Base-by-base conservation (phyloP, 2,888 invertebrate species). In the Ferdinandea cuprea region DNA sequence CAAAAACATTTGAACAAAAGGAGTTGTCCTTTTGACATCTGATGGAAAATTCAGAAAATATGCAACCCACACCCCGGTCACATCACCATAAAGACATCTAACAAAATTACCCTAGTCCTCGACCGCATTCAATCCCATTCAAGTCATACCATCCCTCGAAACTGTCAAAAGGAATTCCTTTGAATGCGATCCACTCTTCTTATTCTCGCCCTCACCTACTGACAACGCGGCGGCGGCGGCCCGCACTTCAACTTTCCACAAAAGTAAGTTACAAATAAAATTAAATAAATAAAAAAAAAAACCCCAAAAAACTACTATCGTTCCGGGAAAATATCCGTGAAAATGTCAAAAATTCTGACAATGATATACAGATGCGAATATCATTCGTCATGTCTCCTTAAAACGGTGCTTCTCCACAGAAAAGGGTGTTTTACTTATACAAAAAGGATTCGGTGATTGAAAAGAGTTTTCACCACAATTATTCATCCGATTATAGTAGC, bases 281-380 rank as follows among this genome's bases (percentile, higher is more conserved):
- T 54, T 46, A 9, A 11, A 77, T 40, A 76, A 48, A 56, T 25
- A 65, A 52, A 59, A 50, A 63, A 71, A 46, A 65, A 58, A 69
- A 61, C 40, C 37, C 37, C 28, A 46, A 52, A 72, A 65, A 83
- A 83, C 83, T 78, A 83, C 44, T 66, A 66, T 71, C 63, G 65
- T 66, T 48, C 37, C 74, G 4, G 46, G 52, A 71, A 59, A 71
- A 77, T 77, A 81, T 65, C 83, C 83, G 83, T 83, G 83, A 83
- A 83, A 83, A 83, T 78, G 83, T 83, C 83, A 78, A 83, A 83
- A 83, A 83, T 78, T 68, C 72, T 78, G 56, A 78, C 83, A 81
- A 72, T 58, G 44, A 68, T 54, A 21, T 54, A 35, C 50, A 65
- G 63, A 69, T 69, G 13, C 48, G 56, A 78, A 78, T 72, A 78